Evolutionary conservation across 2,797 vertebrate species (phyloP), one percentile per base, ranked within the genome.

Genomic region (Menidia menidia): DNA sequence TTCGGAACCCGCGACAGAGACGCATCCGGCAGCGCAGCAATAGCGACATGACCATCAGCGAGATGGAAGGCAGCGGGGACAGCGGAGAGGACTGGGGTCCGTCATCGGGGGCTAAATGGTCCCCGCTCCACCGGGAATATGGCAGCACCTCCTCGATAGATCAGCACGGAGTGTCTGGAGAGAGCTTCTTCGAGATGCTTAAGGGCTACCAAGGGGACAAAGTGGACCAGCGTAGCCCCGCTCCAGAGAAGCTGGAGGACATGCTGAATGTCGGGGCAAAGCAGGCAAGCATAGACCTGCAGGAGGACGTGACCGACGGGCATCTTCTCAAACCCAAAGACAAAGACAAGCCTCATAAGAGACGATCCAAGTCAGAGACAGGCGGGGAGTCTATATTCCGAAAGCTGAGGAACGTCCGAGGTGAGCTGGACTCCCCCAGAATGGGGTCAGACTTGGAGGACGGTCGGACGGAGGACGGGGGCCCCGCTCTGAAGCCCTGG

Each of bases 101-200:
- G 19, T 88, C 95, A 47, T 9, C 63, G 0, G 95, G 93, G 0
- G 93, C 94, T 67, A 98, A 98, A 91, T 96, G 96, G 80, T 95
- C 97, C 0, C 96, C 97, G 18, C 87, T 98, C 60, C 97, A 98
- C 86, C 95, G 97, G 18, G 97, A 98, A 76, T 99, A 98, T 31
- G 97, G 97, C 25, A 99, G 97, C 92, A 98, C 97, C 32, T 98
- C 97, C 44, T 99, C 97, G 0, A 99, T 99, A 68, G 96, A 99
- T 83, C 98, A 99, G 69, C 97, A 99, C 9, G 92, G 89, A 31
- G 93, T 94, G 39, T 92, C 96, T n/a, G 96, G 95, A 53, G 96
- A 97, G 57, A 96, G 96, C 85, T 97, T 98, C 89, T 98, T 98
- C 87, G 96, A 98, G 86, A 94, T 98, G 88, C 31, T 99, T 50